Evolutionary conservation across 2,888 invertebrate species (phyloP), one percentile per base, ranked within the genome.

Genomic region (Catonia carolina): DNA sequence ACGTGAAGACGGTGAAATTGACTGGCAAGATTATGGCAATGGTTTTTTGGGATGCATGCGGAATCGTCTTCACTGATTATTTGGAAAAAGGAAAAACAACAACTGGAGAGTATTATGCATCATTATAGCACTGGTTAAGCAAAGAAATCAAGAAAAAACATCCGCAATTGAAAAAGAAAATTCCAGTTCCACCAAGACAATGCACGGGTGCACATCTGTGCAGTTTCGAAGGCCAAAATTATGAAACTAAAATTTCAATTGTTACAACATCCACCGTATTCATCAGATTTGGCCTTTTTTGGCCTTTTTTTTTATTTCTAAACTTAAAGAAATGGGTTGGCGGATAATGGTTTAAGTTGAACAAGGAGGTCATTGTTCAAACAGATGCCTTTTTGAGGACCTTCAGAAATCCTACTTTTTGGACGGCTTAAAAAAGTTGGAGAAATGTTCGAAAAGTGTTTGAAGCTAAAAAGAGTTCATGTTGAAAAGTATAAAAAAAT

Each of bases 11-110:
- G 2, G 58, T 60, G 47, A 53, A 23, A 50, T 67, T 63, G 15
- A 63, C 66, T 55, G 64, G 65, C 15, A 68, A 68, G 59, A 62
- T 67, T 47, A 64, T 70, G 66, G 65, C 65, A 5, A 62, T 65
- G 3, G 62, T 68, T 60, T 68, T 70, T 61, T 69, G 67, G 67
- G 67, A 70, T 68, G 53, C 64, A 10, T 63, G 62, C 45, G 66
- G 66, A 23, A 59, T 69, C 10, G 60, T 70, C 10, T 61, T 62
- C 58, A 67, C 67, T 48, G 68, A 70, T 52, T 68, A 67, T 58
- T 64, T 69, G 8, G 23, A 67, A 61, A 67, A 68, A 53, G 65
- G 66, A 36, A 67, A 62, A 64, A 68, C 66, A 1, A 65, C 68
- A 57, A 67, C 56, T 15, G 62, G 60, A 8, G 58, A 61, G 31